Evolutionary conservation across 2,113 vertebrate genomes (phyloP), one percentile per base, ranked within the genome.

Genomic region (Ochotona curzoniae): DNA sequence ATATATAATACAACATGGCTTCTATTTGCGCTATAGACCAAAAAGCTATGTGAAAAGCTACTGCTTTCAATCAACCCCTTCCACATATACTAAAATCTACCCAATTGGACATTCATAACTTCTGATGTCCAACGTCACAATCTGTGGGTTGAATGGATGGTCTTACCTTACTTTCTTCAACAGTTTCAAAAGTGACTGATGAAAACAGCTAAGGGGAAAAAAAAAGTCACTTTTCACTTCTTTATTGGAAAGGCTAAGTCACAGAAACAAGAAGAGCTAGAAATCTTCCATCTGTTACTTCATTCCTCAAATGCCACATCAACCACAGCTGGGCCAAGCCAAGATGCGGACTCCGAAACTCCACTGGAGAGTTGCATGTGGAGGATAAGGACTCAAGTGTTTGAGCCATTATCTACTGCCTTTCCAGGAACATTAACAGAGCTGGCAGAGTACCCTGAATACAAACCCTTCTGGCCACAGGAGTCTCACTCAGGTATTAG

Each of bases 111-210:
- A 78, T 44, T 93, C 26, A 70, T 12, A 44, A 90, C 18, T 32
- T 95, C 61, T 80, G 61, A 3, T 15, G 47, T 61, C 73, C 30
- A 71, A 87, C 87, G 20, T 87, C 79, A 94, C 44, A 87, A 90
- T 70, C 47, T 35, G 6, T 44, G 44, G 47, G 54, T 18, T 87
- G 64, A 96, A 89, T 89, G 71, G 91, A 94, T 81, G 80, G 49
- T 96, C 98, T 44, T 98, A 99, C 99, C 98, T 99, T 99, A 93
- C 97, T 99, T 96, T 99, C 99, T 95, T 98, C 98, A 95, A 98
- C 94, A 93, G 98, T 96, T 96, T 99, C 99, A 98, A 99, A 99
- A 54, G 99, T 99, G 95, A 99, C 98, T 7, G 98, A 98, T 89
- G 98, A 97, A 98, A 99, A 99, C 0, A 99, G 98, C 99, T 99